A percentile compares a stretch with the other conserved stretches of the same genome.
Evolutionary conservation across 2,797 vertebrate species (phyloP).

Genomic region (Coilia nasus): DNA sequence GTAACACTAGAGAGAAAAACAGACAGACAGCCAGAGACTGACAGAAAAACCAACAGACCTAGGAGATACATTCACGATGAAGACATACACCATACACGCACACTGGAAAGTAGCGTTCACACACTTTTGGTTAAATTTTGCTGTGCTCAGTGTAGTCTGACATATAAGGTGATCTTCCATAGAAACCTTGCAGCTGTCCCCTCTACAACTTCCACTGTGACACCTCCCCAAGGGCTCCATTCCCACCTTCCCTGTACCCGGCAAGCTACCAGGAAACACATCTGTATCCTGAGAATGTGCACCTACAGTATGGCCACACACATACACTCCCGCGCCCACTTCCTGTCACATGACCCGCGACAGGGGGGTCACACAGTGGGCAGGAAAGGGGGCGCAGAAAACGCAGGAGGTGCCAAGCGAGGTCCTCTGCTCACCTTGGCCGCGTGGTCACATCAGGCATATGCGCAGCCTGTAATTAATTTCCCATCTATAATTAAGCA

Average conservation of each 20-base stretch:
- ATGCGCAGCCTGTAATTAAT: conserved; percentile 4
- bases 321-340: not conserved
- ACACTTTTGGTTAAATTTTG: too few species aligned
- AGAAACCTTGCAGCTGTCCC: too few species aligned
- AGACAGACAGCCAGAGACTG: not conserved
- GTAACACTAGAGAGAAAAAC: not conserved
- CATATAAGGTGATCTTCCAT: too few species aligned
- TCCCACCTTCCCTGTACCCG: too few species aligned
- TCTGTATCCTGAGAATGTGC: not conserved
- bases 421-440: not conserved
- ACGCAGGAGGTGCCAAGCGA: not conserved
- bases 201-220: too few species aligned
- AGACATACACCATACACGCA: too few species aligned
- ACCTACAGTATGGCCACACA: not conserved
- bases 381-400: not conserved
- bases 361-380: not conserved
- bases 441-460: not conserved
- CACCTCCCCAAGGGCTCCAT: too few species aligned
- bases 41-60: not conserved
- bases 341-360: not conserved
- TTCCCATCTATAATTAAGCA: conserved; percentile 28
- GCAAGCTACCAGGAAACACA: not conserved
- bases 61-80: too few species aligned
- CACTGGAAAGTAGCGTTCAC: too few species aligned
- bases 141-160: too few species aligned